Evolutionary conservation across 2,113 vertebrate genomes (phyloP), one percentile per base, ranked within the genome.

Genomic region (Siniperca knerii): DNA sequence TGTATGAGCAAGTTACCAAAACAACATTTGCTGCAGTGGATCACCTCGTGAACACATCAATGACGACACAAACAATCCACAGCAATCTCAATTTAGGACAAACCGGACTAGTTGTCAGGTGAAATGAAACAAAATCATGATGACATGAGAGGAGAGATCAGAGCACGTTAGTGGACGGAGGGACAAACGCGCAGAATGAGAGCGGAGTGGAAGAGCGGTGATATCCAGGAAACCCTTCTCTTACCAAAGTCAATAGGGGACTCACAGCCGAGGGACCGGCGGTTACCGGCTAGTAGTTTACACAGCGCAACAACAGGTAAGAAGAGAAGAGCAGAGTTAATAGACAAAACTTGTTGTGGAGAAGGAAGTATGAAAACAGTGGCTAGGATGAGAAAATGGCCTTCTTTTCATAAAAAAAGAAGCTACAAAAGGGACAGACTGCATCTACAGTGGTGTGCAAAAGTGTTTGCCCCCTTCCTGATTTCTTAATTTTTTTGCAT

Each of bases 211-310:
- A 54, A 35, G 65, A 79, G 86, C 29, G 11, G 79, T 69, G 80
- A 50, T 23, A 54, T 83, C 68, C 75, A 83, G 76, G 68, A 86
- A 86, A 88, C 87, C 82, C 85, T 71, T 93, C 90, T 95, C 96
- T 96, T 96, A 96, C 95, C 94, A 87, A 90, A 93, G 85, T 94
- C 92, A 94, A 93, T 86, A 90, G 95, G 95, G 89, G 95, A 95
- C 81, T 96, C 95, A 67, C 94, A 95, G 93, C 95, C 95, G 75
- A 90, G 87, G 88, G 93, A 90, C 89, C 88, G 92, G 93, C 84
- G 93, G 92, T 91, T 95, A 94, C 91, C 88, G 89, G 95, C 95
- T 96, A 94, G 93, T 94, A 92, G 93, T 95, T 94, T 93, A 95
- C 89, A 95, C 90, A 91, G 83, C 58, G 90, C 87, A 79, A 92